Evolutionary conservation across 1,140 invertebrate species (phyloP), one percentile per base, ranked within the genome.

Genomic region (Leptoteleia sp.): DNA sequence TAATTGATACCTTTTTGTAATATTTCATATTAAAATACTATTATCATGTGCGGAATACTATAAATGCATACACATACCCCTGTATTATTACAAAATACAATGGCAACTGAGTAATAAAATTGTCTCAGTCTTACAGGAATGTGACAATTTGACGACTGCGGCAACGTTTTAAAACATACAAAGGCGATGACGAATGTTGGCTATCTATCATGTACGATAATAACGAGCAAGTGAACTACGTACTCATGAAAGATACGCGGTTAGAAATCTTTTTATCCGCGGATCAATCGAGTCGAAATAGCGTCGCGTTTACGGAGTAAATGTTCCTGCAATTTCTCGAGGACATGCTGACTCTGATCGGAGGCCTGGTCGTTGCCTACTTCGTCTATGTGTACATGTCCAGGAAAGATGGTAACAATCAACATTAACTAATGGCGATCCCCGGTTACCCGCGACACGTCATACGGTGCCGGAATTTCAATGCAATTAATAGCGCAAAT

Each of bases 341-440:
- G 68, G 84, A 88, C 54, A 89, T 88, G 84, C 82, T 89, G 82
- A 85, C 83, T 55, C 48, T 89, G 42, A 84, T 89, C 65, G 87
- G 86, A 16, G 87, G 85, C 22, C 73, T 89, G 15, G 78, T 89
- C 82, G 52, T 89, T 61, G 71, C 72, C 40, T 89, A 85, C 72
- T 79, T 89, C 22, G 45, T 88, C 81, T 89, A 89, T 81, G 62
- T 88, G 31, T 65, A 87, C 13, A 27, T 86, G 61, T 61, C 57
- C 19, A 82, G 59, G 13, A 83, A 82, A 80, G 68, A 88, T 86
- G 88, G 88, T 89, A 89, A 88, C 37, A 54, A 61, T 15, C 9
- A 59, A 12, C 42, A 52, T 64, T 3, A 42, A 38, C 5, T 38
- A 7, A 12, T 12, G 33, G 33, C 33, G 11, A 35, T 12, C n/a